phyloP scores from a whole-genome alignment of 1,140 invertebrate species.

The Drosophila albomicans region DNA sequence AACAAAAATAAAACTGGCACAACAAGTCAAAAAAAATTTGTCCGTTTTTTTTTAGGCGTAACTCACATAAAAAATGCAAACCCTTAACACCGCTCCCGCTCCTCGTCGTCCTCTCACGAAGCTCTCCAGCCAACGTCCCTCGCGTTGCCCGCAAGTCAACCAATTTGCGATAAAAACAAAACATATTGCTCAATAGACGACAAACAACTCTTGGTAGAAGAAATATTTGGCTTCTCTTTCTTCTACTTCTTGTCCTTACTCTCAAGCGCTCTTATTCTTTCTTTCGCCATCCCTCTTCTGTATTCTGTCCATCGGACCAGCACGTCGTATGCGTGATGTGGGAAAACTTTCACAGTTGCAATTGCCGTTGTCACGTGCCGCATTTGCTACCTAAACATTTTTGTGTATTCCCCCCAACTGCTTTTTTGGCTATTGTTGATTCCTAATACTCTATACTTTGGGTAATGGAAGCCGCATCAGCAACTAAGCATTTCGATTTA shows the following conservation, averaged over 20 bases:
- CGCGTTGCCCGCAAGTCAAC: conserved; percentile 59
- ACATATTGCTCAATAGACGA: conserved; percentile 78
- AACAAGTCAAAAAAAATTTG: conserved; percentile 55
- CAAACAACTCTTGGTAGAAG: conserved; percentile 28
- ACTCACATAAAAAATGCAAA: conserved; percentile 52
- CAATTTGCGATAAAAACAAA: conserved; percentile 83
- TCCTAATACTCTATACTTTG: conserved; percentile 14
- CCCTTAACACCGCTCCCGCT: conserved; percentile 14
- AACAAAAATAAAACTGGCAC: conserved; percentile 60
- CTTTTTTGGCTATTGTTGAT: conserved; percentile 5
- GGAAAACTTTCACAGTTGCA: conserved; percentile 68
- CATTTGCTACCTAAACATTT: conserved; percentile 74
- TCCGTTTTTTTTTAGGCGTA: conserved; percentile 51
- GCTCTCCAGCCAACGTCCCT: conserved; percentile 14
- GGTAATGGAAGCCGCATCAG: neutral
- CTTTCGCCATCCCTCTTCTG: conserved; percentile 3
- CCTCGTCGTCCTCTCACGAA: neutral
- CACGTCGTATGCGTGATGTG: conserved; percentile 71
- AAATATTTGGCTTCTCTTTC: conserved; percentile 3
- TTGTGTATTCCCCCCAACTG: conserved; percentile 7
- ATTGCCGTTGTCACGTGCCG: conserved; percentile 69
- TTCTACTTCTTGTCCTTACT: neutral
- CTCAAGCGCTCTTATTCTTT: neutral
- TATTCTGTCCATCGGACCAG: conserved; percentile 10
- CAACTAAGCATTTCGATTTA: no score